Percentiles rank a stretch among this genome's conserved stretches.
phyloP scores from a whole-genome alignment of 2,113 vertebrate genomes.

The Cepphus grylle region DNA sequence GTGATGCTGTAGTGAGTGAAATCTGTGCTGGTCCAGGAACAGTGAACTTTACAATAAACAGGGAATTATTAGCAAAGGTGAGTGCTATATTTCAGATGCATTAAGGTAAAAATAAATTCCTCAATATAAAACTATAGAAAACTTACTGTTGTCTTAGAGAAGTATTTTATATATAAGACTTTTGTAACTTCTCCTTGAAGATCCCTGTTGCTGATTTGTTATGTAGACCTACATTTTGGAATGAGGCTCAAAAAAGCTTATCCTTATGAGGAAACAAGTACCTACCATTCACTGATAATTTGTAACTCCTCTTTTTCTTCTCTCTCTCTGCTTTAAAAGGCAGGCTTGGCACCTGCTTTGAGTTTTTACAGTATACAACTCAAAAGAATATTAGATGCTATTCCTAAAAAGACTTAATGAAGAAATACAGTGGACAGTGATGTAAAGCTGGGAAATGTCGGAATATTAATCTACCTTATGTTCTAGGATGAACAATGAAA shows the following conservation, averaged over 20 bases:
- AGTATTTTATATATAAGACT: not conserved
- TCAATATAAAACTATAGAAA: not conserved
- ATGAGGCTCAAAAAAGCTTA: not conserved
- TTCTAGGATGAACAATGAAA: not conserved
- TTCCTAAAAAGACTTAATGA: not conserved
- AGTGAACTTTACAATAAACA: conserved; percentile 87
- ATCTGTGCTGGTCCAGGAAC: conserved; percentile 75
- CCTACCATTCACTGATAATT: not conserved
- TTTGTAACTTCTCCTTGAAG: not conserved
- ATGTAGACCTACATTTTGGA: not conserved
- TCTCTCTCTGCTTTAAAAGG: not conserved
- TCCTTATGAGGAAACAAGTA: not conserved
- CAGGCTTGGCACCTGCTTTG: not conserved
- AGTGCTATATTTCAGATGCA: conserved; percentile 3
- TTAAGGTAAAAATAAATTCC: not conserved
- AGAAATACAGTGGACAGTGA: not conserved
- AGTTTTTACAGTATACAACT: not conserved
- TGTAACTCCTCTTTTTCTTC: not conserved
- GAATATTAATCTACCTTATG: not conserved
- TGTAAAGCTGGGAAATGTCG: not conserved
- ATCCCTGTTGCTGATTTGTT: not conserved
- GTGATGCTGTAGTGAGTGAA: conserved; percentile 82
- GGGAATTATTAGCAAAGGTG: conserved; percentile 86
- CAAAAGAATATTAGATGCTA: not conserved
- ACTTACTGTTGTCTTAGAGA: not conserved